Percentiles rank a stretch among this genome's conserved stretches.
These are phyloP conservation scores for Amniataba percoides DNA, from an alignment of 2,797 vertebrate species.

Conservation along the genomic window DNA sequence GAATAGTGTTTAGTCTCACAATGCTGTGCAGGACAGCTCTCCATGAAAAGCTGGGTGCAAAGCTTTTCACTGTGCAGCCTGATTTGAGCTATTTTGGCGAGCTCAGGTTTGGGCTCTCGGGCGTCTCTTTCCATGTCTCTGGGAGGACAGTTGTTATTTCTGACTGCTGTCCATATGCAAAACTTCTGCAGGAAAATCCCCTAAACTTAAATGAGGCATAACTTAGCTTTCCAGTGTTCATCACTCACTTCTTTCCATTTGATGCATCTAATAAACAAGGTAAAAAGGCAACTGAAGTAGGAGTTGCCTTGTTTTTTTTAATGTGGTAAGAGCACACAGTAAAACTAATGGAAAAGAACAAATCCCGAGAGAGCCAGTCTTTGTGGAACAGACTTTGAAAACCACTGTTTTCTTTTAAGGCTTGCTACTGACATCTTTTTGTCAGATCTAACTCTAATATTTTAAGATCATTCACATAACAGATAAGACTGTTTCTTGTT, in stretches of 20 bases:
- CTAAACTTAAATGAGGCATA: background rate
- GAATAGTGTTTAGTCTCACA: background rate
- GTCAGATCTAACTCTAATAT: background rate
- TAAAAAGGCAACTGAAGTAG: too few relatives aligned
- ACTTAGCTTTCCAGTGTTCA: background rate
- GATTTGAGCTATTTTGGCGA: background rate
- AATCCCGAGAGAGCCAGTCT: background rate
- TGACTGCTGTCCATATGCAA: background rate
- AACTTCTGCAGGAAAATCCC: background rate
- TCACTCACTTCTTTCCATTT: background rate
- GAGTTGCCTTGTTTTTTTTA: too few relatives aligned
- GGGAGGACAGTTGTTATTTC: too few relatives aligned
- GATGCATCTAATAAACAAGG: too few relatives aligned
- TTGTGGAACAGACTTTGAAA: background rate
- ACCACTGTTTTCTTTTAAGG: too few relatives aligned
- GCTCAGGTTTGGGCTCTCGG: background rate
- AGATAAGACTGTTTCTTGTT: too few relatives aligned
- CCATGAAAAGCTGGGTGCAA: too few relatives aligned
- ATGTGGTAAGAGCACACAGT: too few relatives aligned
- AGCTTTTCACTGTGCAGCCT: background rate
- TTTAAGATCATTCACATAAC: too few relatives aligned
- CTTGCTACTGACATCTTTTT: background rate
- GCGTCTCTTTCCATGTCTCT: too few relatives aligned
- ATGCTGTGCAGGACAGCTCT: background rate
- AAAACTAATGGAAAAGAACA: too few relatives aligned